Conservation (phyloP, 2,888 invertebrate genomes). For the Beris chalybata region DNA sequence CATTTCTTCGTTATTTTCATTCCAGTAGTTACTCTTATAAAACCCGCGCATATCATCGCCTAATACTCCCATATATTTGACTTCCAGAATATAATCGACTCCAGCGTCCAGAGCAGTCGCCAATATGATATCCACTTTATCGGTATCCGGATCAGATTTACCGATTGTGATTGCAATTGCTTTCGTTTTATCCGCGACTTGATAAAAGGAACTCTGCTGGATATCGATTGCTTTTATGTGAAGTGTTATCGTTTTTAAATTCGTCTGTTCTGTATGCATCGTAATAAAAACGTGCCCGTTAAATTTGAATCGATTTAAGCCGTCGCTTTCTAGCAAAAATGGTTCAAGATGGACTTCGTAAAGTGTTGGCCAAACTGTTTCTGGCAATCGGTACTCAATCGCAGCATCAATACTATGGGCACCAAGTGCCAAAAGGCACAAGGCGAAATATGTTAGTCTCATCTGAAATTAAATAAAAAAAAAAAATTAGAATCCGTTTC, state of each 20-base stretch:
- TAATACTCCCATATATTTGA: constrained; percentile 59
- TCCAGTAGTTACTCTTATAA: constrained; percentile 56
- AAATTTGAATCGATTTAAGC: constrained; percentile 48
- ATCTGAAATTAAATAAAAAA: constrained; percentile 23
- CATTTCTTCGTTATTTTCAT: constrained; percentile 50
- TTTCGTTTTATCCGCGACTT: constrained; percentile 41
- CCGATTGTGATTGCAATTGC: constrained; percentile 37
- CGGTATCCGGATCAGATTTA: constrained; percentile 48
- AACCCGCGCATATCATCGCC: constrained; percentile 60
- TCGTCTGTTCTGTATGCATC: constrained; percentile 53
- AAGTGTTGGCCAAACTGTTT: constrained; percentile 57
- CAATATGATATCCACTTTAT: constrained; percentile 57
- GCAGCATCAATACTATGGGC: constrained; percentile 36
- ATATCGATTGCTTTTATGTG: constrained; percentile 49
- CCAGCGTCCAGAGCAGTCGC: constrained; percentile 46
- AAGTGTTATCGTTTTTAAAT: constrained; percentile 56
- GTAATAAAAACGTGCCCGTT: constrained; percentile 56
- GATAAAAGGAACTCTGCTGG: background rate
- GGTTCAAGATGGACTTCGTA: constrained; percentile 62
- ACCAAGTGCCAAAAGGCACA: constrained; percentile 41
- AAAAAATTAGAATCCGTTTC: background rate
- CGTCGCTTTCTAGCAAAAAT: constrained; percentile 52
- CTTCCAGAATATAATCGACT: constrained; percentile 55
- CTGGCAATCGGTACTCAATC: constrained; percentile 47
- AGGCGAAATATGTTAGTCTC: constrained; percentile 40